Base-by-base conservation (phyloP, 2,113 vertebrate genomes). In the Protomyctophum bolini region DNA sequence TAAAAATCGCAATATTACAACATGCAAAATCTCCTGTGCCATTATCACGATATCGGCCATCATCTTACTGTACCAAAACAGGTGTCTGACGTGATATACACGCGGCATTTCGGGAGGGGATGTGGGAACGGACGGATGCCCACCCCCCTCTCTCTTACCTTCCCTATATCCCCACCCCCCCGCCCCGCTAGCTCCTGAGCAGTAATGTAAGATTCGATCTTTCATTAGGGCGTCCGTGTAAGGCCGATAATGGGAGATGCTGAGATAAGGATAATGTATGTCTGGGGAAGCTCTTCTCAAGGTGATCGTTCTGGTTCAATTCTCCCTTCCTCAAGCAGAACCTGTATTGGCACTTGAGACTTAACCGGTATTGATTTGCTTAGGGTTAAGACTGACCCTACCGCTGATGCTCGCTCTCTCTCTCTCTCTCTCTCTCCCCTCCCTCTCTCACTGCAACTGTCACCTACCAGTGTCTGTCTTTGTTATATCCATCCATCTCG, bases 301-400 rank as follows among this genome's bases (percentile, higher is more conserved):
- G 91, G 91, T 91, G 90, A 90, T 90, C 83, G 79, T 85, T 84
- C 80, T 73, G 85, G 86, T 88, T 89, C 86, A 83, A 73, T 89
- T 86, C 86, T 41, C 83, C 81, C 86, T 90, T 87, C 88, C 87
- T 89, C 79, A 58, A 86, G 83, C 84, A 84, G 81, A 91, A 92
- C 85, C 82, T 82, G 88, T 88, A 91, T 89, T 88, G 90, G 89
- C 91, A 90, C 88, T 91, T 83, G 74, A 85, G 86, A 81, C 83
- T 91, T 90, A 91, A 90, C 88, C 65, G 76, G 58, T 90, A 92
- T 92, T 79, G 90, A 92, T 92, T 92, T 83, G 83, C 85, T 76
- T 81, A 80, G 84, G 88, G 87, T 87, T 90, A 82, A 85, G 86
- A 83, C 82, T 63, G 49, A 73, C 70, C 75, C 58, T 57, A 63